Base-by-base conservation (phyloP, 1,140 invertebrate genomes). In the Calycopis cecrops region DNA sequence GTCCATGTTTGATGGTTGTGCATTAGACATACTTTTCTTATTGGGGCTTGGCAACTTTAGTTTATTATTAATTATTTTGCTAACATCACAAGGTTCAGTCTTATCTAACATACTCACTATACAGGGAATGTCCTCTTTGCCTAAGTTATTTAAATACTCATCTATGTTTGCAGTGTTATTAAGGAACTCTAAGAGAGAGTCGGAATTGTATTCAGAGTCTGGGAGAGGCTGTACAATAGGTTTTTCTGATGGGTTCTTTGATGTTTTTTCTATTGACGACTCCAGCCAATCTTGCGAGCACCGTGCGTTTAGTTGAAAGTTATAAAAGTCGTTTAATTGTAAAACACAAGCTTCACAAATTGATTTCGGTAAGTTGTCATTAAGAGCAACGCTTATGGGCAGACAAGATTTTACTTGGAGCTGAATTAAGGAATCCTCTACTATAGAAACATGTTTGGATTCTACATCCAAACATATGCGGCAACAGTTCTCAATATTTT, bases 141-240 rank as follows among this genome's bases (percentile, higher is more conserved):
- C 84, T 51, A 87, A 70, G 40, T 79, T 85, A 42, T 81, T 82
- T 37, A 87, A 59, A 67, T 87, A 87, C 53, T 85, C 84, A 28
- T 87, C 84, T 8, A 87, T 87, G 52, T 87, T 85, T 48, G 69
- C 80, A 21, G 81, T 87, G 21, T 84, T 87, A 57, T 87, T 87
- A 17, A 87, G 50, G 62, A 87, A 87, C 49, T 87, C 84, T 56
- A 87, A 38, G 7, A 87, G 66, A 12, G 84, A 87, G 59, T 87
- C 84, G 0, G 84, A 87, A 42, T 87, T 87, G 34, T 87, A 87
- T 62, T 87, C 84, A 0, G 79, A 84, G 59, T 85, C 81, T 0
- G 84, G 81, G 21, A 87, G 56, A 12, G 84, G 84, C 50, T 81
- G 80, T 9, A 87, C 57, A 9, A 65, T 60, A 6, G 69, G 66